phyloP scores from a whole-genome alignment of 2,797 vertebrate genomes.

The Sebastes minor region DNA sequence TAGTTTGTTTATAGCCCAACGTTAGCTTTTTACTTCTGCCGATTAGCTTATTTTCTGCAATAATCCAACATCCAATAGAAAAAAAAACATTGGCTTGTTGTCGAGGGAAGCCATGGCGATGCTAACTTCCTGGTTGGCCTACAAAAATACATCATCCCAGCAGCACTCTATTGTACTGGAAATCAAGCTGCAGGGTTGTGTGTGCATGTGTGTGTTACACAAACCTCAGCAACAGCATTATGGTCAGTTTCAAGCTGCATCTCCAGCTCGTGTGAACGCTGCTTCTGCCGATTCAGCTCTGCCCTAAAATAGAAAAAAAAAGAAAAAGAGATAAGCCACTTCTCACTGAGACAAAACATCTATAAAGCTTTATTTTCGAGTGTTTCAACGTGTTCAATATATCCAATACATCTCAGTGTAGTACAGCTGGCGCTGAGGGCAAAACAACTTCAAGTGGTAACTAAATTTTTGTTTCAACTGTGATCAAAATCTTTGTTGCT shows the following conservation, averaged over 20 bases:
- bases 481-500: conserved; percentile 9
- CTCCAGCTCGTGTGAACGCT: conserved; percentile 86
- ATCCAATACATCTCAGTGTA: neutral
- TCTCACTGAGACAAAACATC: neutral
- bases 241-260: conserved; percentile 87
- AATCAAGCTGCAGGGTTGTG: neutral
- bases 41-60: too few relatives aligned
- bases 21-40: too few relatives aligned
- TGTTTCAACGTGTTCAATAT: conserved; percentile 12
- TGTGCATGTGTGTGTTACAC: neutral
- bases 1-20: too few relatives aligned
- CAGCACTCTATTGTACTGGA: neutral
- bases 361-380: conserved; percentile 8
- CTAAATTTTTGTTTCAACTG: conserved; percentile 26
- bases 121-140: too few relatives aligned
- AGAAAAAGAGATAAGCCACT: neutral
- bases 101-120: too few relatives aligned
- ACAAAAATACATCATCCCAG: too few relatives aligned
- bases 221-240: conserved; percentile 87
- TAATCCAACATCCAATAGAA: too few relatives aligned
- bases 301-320: conserved; percentile 77
- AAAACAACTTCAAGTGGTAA: conserved; percentile 27
- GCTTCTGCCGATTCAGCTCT: conserved; percentile 90
- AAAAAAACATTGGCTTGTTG: too few relatives aligned
- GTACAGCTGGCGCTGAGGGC: conserved; percentile 3